A percentile compares a stretch with the other conserved stretches of the same genome.
phyloP scores from a whole-genome alignment of 92 coral and sea anemone genomes.

The Umimayanthus chanpuru region DNA sequence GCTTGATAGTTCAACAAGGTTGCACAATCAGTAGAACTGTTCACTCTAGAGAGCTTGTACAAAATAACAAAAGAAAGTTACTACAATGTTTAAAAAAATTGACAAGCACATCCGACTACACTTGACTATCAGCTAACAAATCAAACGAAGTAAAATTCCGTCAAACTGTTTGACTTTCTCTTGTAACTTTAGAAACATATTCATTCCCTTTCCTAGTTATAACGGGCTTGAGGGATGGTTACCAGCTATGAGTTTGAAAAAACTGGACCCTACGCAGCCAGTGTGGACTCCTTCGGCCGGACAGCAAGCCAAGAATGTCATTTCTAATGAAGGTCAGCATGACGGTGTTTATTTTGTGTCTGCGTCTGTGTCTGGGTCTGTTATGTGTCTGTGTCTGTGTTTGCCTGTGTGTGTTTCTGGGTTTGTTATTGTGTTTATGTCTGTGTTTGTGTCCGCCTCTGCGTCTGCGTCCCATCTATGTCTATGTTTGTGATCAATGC shows the following conservation, averaged over 20 bases:
- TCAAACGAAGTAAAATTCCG: background rate
- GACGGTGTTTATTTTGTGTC: background rate
- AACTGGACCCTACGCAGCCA: constrained; percentile 29
- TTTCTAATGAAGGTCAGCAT: background rate
- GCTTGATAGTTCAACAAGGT: too few relatives aligned
- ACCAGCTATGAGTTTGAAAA: constrained; percentile 64
- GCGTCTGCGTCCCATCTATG: background rate
- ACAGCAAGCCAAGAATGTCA: background rate
- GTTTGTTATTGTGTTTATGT: background rate
- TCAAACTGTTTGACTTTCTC: background rate
- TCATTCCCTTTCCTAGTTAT: constrained; percentile 23
- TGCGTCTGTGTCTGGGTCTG: background rate
- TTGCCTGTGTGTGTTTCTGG: background rate
- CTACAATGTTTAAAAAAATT: too few relatives aligned
- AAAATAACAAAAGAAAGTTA: too few relatives aligned
- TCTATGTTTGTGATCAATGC: background rate
- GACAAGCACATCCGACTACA: too few relatives aligned
- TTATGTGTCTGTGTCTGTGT: background rate
- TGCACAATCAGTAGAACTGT: too few relatives aligned
- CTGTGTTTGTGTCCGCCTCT: background rate
- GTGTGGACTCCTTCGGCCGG: background rate
- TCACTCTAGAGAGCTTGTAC: too few relatives aligned
- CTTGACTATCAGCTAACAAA: background rate
- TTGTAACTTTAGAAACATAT: background rate
- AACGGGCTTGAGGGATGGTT: constrained; percentile 64